phyloP scores from a whole-genome alignment of 2,888 invertebrate species.

The Portevinia maculata region DNA sequence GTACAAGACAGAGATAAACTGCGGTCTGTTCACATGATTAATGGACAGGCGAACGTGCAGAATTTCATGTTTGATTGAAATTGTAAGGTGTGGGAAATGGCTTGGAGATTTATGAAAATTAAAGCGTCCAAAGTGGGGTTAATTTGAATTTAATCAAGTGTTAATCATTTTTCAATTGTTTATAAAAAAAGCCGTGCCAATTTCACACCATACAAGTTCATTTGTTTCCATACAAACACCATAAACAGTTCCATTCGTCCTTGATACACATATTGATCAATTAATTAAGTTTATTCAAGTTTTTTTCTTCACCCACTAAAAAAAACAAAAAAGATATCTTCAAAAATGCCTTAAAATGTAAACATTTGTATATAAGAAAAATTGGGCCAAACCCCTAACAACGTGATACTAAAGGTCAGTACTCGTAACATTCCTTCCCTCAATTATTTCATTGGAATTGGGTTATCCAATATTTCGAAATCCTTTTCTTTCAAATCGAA shows the following conservation, averaged over 20 bases:
- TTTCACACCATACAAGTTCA: too few species aligned
- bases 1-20: conserved; percentile 53
- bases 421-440: conserved; percentile 24
- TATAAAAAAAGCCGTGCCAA: too few species aligned
- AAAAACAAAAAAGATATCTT: neutral
- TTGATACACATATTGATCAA: conserved; percentile 3
- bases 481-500: conserved; percentile 15
- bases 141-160: neutral
- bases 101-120: neutral
- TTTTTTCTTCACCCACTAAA: conserved; percentile 2
- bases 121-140: too few species aligned
- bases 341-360: conserved; percentile 8
- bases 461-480: conserved; percentile 55
- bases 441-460: conserved; percentile 30
- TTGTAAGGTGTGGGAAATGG: conserved; percentile 1
- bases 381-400: conserved; percentile 50
- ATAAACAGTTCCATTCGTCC: conserved; percentile 1
- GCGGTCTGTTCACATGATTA: conserved; percentile 23
- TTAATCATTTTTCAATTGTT: neutral
- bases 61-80: neutral
- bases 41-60: conserved; percentile 19
- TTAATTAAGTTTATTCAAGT: conserved; percentile 3
- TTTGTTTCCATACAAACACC: neutral
- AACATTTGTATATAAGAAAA: conserved; percentile 23
- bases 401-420: conserved; percentile 53